Evolutionary conservation across 2,888 invertebrate genomes (phyloP).

Genomic region (Polyploca ridens): DNA sequence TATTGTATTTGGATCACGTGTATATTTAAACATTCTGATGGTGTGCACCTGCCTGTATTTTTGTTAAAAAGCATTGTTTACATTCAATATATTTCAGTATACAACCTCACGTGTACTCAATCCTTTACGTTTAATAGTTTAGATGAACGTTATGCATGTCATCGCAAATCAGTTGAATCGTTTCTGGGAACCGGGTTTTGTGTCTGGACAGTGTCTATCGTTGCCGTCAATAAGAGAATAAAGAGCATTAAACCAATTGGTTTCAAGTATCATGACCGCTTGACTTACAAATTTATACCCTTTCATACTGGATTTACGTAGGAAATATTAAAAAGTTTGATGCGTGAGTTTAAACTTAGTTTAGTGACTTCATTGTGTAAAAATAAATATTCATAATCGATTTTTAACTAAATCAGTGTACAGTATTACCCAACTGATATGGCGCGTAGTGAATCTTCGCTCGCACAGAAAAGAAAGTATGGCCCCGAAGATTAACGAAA

Average conservation of each 20-base stretch:
- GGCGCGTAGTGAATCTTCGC: too few relatives aligned
- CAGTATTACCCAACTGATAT: too few relatives aligned
- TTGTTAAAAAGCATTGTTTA: conserved; percentile 7
- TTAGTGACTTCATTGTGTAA: too few relatives aligned
- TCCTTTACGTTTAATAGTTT: conserved; percentile 33
- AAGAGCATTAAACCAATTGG: conserved; percentile 6
- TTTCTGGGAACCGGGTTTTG: conserved; percentile 40
- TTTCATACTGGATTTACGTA: not conserved
- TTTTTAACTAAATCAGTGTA: too few relatives aligned
- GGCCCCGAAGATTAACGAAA: too few relatives aligned
- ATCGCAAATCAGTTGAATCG: conserved; percentile 48
- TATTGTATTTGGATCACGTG: not conserved
- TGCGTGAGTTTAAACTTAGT: too few relatives aligned
- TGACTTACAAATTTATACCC: not conserved
- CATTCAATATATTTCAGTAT: not conserved
- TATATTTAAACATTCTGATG: not conserved
- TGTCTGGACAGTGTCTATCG: conserved; percentile 54
- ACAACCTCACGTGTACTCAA: conserved; percentile 11
- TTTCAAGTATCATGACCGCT: conserved; percentile 8
- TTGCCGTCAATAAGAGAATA: conserved; percentile 20
- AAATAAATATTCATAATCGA: too few relatives aligned
- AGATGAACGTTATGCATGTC: conserved; percentile 40
- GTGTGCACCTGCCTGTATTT: not conserved
- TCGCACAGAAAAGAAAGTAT: too few relatives aligned
- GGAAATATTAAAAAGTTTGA: too few relatives aligned